A percentile compares a stretch with the other conserved stretches of the same genome.
Evolutionary conservation across 2,888 invertebrate genomes (phyloP).

Genomic region (Oligia latruncula): DNA sequence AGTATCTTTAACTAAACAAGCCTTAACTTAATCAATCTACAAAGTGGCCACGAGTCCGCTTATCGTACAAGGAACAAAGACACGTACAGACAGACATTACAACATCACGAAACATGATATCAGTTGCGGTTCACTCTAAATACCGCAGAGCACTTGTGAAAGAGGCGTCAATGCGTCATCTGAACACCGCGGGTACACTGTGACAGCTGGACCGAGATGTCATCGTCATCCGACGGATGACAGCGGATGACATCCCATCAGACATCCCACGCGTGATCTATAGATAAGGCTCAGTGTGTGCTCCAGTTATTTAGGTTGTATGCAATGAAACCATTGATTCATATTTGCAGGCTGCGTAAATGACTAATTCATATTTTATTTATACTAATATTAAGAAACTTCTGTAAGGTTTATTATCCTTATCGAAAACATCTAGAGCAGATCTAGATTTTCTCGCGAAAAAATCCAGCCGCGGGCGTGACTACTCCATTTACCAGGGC

Average conservation of each 20-base stretch:
- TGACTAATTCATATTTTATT: slow-evolving; percentile 20
- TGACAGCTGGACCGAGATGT: slow-evolving; percentile 58
- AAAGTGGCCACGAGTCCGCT: slow-evolving; percentile 61
- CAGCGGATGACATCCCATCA: slow-evolving; percentile 77
- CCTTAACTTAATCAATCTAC: slow-evolving; percentile 61
- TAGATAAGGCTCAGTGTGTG: slow-evolving; percentile 76
- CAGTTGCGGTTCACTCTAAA: slow-evolving; percentile 64
- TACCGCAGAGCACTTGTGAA: slow-evolving; percentile 71
- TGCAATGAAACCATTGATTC: slow-evolving; percentile 19
- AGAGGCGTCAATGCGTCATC: slow-evolving; percentile 70
- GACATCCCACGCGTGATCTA: slow-evolving; percentile 75
- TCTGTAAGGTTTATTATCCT: slow-evolving; percentile 18
- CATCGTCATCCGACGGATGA: slow-evolving; percentile 68
- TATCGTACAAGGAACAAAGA: slow-evolving; percentile 60
- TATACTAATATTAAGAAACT: slow-evolving; percentile 39
- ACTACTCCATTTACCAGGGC: slow-evolving; percentile 56
- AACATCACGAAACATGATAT: slow-evolving; percentile 65
- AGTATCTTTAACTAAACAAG: slow-evolving; percentile 35
- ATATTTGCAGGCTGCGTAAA: slow-evolving; percentile 5
- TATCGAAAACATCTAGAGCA: slow-evolving; percentile 58
- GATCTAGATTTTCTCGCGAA: slow-evolving; percentile 62
- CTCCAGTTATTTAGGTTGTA: slow-evolving; percentile 51
- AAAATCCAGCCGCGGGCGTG: slow-evolving; percentile 57
- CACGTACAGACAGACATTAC: slow-evolving; percentile 64
- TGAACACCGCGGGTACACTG: slow-evolving; percentile 20